These are phyloP conservation scores for Dasyornis broadbenti DNA, from an alignment of 2,113 vertebrate genomes.

Conservation along the genomic window DNA sequence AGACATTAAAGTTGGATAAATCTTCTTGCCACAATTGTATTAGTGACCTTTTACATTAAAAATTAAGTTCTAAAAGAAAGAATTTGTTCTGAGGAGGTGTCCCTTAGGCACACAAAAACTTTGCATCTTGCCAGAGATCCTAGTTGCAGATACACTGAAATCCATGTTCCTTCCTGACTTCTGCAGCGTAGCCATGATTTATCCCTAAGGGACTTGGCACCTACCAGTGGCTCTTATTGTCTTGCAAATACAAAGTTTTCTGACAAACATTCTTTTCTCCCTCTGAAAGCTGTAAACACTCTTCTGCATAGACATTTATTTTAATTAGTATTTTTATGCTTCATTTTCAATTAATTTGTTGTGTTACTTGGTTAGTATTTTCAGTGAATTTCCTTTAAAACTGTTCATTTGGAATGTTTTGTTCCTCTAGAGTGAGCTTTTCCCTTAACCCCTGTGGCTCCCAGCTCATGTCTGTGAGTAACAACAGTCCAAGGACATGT, in stretches of 20 bases:
- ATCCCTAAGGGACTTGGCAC: background rate
- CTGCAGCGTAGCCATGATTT: background rate
- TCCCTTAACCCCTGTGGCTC: background rate
- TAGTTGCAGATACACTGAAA: background rate
- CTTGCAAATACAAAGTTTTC: background rate
- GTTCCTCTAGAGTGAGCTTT: background rate
- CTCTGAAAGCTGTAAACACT: background rate
- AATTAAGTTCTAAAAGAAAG: background rate
- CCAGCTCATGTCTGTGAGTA: background rate
- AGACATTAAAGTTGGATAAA: background rate
- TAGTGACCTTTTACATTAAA: background rate
- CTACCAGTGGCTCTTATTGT: background rate
- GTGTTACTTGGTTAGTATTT: background rate
- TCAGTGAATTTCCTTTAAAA: background rate
- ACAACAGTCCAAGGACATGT: accelerated
- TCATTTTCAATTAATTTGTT: background rate
- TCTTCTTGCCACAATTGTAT: background rate
- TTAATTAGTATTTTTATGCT: background rate
- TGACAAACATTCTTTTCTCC: background rate
- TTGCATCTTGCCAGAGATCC: background rate
- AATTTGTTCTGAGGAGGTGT: background rate
- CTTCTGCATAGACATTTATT: background rate
- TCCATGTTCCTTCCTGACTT: background rate
- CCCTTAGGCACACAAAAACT: background rate
- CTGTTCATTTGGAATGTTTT: background rate